Evolutionary conservation across 2,888 invertebrate species (phyloP).

Genomic region (Branchellion lobata): DNA sequence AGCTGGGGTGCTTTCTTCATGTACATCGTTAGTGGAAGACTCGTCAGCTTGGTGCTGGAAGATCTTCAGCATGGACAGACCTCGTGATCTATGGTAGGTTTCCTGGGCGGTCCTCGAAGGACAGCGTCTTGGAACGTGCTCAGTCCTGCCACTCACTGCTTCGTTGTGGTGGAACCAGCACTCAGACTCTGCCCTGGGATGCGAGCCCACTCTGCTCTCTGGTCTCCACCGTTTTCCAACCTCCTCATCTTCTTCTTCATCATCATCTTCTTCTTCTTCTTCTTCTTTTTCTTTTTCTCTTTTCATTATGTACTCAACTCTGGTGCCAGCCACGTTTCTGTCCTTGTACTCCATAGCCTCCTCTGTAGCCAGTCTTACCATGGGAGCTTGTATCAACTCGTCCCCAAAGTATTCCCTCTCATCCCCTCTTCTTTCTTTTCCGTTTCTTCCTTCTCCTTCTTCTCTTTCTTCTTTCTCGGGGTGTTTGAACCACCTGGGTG

Average conservation of each 20-base stretch:
- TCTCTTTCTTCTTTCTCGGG: not conserved
- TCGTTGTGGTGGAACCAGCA: conserved; percentile 45
- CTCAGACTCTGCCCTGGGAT: conserved; percentile 44
- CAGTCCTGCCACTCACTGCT: not conserved
- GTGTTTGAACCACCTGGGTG: conserved; percentile 42
- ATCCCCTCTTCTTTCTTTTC: not conserved
- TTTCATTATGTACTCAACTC: conserved; percentile 32
- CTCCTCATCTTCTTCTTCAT: not conserved
- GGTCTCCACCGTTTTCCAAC: conserved; percentile 41
- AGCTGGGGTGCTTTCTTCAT: not conserved
- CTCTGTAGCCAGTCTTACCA: conserved; percentile 42
- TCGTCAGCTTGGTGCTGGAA: conserved; percentile 11
- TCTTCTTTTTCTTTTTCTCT: conserved; percentile 29
- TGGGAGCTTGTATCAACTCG: conserved; percentile 2
- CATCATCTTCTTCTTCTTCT: not conserved
- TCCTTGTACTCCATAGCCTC: conserved; percentile 50
- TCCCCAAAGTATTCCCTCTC: conserved; percentile 1
- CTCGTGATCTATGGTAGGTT: conserved; percentile 19
- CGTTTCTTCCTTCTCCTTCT: not conserved
- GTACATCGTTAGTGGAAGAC: not conserved
- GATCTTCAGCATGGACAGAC: conserved; percentile 16
- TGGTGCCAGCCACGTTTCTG: conserved; percentile 48
- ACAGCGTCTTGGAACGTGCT: not conserved
- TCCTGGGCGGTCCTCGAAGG: conserved; percentile 21
- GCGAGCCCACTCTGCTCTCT: conserved; percentile 46